Evolutionary conservation across 2,888 invertebrate species (phyloP).

Genomic region (Drosophila barbarae): DNA sequence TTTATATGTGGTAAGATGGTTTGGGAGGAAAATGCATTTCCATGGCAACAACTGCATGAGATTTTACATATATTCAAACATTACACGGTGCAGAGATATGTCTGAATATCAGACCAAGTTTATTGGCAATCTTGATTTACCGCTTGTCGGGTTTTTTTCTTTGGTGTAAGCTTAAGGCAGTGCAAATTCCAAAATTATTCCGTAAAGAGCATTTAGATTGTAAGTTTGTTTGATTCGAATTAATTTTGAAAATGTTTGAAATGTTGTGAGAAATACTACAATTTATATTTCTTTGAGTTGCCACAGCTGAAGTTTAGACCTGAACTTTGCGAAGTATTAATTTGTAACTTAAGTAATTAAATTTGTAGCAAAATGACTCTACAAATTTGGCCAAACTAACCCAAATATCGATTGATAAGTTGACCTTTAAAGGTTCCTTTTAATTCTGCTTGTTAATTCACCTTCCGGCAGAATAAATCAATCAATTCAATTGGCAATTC

Average conservation of each 20-base stretch:
- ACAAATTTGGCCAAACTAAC: neutral
- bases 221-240: neutral
- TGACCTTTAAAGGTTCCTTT: conserved; percentile 1
- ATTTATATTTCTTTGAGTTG: too few species aligned
- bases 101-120: conserved; percentile 1
- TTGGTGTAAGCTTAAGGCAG: neutral
- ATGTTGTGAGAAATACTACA: too few species aligned
- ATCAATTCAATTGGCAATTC: conserved; percentile 9
- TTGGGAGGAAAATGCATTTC: conserved; percentile 6
- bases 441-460: neutral
- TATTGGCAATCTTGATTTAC: conserved; percentile 14
- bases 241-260: too few species aligned
- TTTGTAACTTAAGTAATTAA: neutral
- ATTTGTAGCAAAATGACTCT: too few species aligned
- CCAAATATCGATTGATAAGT: neutral
- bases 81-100: neutral
- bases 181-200: neutral
- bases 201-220: neutral
- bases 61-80: neutral
- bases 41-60: conserved; percentile 9
- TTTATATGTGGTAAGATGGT: conserved; percentile 7
- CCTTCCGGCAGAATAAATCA: conserved; percentile 11
- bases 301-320: too few species aligned
- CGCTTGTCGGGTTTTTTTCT: neutral
- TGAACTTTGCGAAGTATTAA: neutral